Evolutionary conservation across 2,113 vertebrate species (phyloP), one percentile per base, ranked within the genome.

Genomic region (Herpetotheres cachinnans): DNA sequence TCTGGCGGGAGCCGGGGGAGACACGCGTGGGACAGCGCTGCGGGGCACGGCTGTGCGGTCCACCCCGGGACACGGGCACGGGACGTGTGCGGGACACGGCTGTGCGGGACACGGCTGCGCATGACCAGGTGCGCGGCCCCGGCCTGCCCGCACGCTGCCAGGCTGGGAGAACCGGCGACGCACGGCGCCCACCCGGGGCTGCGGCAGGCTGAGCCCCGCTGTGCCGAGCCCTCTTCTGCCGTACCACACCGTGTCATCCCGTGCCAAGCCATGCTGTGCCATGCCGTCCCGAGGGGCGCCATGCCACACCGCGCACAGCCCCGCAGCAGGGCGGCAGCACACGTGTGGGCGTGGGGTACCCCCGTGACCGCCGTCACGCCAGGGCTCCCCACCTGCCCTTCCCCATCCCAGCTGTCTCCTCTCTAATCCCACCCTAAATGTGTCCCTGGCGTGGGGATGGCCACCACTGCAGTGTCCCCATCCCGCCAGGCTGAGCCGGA

Each of bases 261-360:
- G 26, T 3, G 34, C 42, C 29, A 26, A 3, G 13, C 19, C 38
- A 2, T 2, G 11, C 42, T 14, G 56, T 2, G 15, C 42, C 10
- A 0, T 6, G 7, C n/a, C 18, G 18, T 9, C 20, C 26, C 9
- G 4, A 4, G 46, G 42, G 0, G 0, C 6, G 58, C 46, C 14
- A 1, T 4, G 9, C 36, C 36, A 6, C 30, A 4, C 49, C 2
- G 0, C 0, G 2, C 16, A 1, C 29, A 3, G 62, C 50, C 16
- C 20, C 4, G 1, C 1, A 2, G 42, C 2, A 0, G 5, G n/a
- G 10, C 13, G 10, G n/a, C 63, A 24, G 21, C 4, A 2, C 52
- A 8, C 6, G 5, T 10, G 36, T 21, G 3, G 12, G 42, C 13
- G 11, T 42, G 42, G 42, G 42, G 10, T 42, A 42, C 11, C 42